phyloP scores from a whole-genome alignment of 2,888 invertebrate genomes.

The Gymnocheta viridis region DNA sequence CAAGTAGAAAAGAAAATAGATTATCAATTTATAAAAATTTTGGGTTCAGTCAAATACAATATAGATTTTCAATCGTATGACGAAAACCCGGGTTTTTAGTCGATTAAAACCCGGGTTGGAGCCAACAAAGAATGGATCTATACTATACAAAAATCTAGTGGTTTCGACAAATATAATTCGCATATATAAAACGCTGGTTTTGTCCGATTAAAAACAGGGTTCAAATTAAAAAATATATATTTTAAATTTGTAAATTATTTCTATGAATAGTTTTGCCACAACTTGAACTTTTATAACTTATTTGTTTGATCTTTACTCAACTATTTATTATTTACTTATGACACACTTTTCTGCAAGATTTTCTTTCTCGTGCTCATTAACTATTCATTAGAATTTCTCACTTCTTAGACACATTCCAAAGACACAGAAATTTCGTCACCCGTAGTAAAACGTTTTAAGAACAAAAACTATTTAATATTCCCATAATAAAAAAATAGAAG shows the following conservation, averaged over 20 bases:
- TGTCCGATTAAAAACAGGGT: too few relatives aligned
- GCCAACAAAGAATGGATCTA: too few relatives aligned
- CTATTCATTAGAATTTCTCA: constrained; percentile 27
- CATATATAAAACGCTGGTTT: too few relatives aligned
- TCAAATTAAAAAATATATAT: too few relatives aligned
- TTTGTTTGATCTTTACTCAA: not conserved
- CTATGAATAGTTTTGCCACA: too few relatives aligned
- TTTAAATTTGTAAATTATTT: too few relatives aligned
- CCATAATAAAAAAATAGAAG: constrained; percentile 6
- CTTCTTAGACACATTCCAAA: constrained; percentile 23
- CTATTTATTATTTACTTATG: not conserved
- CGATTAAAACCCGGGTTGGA: not conserved
- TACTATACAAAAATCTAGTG: too few relatives aligned
- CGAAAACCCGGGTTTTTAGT: not conserved
- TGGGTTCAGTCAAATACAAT: too few relatives aligned
- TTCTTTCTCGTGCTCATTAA: constrained; percentile 2
- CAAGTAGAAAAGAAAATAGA: too few relatives aligned
- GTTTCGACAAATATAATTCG: too few relatives aligned
- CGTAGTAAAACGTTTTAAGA: not conserved
- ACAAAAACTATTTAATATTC: constrained; percentile 4
- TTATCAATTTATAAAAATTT: too few relatives aligned
- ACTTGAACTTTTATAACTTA: not conserved
- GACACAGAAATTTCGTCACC: constrained; percentile 43
- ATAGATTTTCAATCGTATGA: not conserved
- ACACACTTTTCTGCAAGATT: not conserved